A percentile compares a stretch with the other conserved stretches of the same genome.
Conservation (phyloP, 2,113 vertebrate species). For the Prochilodus magdalenae region DNA sequence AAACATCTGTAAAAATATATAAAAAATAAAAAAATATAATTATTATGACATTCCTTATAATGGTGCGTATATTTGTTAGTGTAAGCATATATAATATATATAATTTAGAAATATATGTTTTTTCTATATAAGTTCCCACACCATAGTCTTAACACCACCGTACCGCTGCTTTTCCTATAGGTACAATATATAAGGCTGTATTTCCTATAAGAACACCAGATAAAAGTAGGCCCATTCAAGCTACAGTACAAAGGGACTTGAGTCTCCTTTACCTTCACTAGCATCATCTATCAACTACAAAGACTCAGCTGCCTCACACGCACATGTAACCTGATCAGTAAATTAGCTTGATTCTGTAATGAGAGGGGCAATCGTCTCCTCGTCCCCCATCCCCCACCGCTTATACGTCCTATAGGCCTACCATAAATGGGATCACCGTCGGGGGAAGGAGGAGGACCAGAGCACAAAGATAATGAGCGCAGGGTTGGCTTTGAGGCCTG, state of each 20-base stretch:
- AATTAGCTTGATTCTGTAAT: slow-evolving; percentile 24
- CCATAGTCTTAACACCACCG: no score
- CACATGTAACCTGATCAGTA: slow-evolving; percentile 27
- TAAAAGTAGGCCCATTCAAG: slow-evolving; percentile 13
- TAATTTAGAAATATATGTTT: no score
- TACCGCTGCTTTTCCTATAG: no score
- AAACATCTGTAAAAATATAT: no score
- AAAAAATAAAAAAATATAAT: no score
- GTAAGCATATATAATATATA: no score
- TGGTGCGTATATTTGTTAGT: no score
- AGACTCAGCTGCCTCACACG: not conserved
- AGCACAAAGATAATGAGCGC: slow-evolving; percentile 36
- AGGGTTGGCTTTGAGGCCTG: not conserved
- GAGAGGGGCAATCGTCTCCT: not conserved
- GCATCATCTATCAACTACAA: slow-evolving; percentile 26
- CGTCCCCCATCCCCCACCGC: not conserved
- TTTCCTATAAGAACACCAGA: not conserved
- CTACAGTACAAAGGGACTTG: slow-evolving; percentile 7
- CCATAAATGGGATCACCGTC: slow-evolving; percentile 40
- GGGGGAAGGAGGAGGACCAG: slow-evolving; percentile 42
- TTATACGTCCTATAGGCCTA: slow-evolving; percentile 26
- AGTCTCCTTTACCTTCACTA: not conserved
- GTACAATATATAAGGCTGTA: no score
- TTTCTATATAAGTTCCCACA: no score
- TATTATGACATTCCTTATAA: no score